phyloP scores from a whole-genome alignment of 2,797 vertebrate genomes.

The Allobates femoralis region DNA sequence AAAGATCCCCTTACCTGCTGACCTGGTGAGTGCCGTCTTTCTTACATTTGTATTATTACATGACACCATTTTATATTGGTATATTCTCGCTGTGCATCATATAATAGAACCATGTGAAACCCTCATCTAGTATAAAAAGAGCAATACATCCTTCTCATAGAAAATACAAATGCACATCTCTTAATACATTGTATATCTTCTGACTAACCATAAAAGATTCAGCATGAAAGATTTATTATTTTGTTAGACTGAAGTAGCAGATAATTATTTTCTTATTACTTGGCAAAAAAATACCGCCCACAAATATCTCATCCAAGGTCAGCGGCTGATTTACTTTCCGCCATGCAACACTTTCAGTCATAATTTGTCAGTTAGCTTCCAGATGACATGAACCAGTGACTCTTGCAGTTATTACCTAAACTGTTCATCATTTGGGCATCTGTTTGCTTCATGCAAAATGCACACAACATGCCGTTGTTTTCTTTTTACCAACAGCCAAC shows the following conservation, averaged over 20 bases:
- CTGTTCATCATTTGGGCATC: constrained; percentile 59
- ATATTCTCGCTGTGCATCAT: not conserved
- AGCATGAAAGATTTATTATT: constrained; percentile 6
- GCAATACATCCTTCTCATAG: not conserved
- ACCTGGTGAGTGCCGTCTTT: too few relatives aligned
- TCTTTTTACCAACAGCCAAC: constrained; percentile 54
- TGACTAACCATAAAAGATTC: not conserved
- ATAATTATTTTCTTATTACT: constrained; percentile 23
- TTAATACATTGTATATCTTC: not conserved
- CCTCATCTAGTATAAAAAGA: not conserved
- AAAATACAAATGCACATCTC: not conserved
- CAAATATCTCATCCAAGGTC: constrained; percentile 50
- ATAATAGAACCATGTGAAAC: not conserved
- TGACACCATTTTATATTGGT: not conserved
- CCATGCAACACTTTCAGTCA: constrained; percentile 49
- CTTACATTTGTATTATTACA: not conserved
- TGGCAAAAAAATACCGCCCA: constrained; percentile 32
- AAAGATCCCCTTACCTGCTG: too few relatives aligned
- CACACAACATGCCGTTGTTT: constrained; percentile 59
- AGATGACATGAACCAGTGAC: constrained; percentile 56
- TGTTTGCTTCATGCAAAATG: constrained; percentile 60
- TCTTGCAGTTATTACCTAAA: constrained; percentile 59
- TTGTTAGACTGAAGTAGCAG: constrained; percentile 1
- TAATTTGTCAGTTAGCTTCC: constrained; percentile 57
- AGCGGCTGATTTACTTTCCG: constrained; percentile 36